Conservation (phyloP, 2,797 vertebrate species). For the Aphelocoma californica region DNA sequence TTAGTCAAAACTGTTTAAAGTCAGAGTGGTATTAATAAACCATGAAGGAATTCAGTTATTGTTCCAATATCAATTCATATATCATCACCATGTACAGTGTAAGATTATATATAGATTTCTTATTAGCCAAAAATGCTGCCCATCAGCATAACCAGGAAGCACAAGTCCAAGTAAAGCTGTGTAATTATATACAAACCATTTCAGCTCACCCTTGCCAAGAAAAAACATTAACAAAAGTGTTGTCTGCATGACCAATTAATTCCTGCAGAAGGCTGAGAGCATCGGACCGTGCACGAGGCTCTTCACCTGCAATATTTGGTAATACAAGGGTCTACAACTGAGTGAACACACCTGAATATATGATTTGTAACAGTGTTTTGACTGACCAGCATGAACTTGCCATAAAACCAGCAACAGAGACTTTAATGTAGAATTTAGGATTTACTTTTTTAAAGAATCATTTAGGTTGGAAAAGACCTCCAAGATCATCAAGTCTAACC, state of each 20-base stretch:
- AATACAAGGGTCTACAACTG: background rate
- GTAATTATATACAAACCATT: background rate
- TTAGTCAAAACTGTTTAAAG: constrained; percentile 34
- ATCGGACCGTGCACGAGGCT: fast-evolving
- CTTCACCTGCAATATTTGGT: background rate
- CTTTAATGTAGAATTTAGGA: background rate
- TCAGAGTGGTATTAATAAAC: constrained; percentile 6
- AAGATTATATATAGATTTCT: background rate
- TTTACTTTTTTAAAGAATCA: no score
- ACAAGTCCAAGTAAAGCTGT: background rate
- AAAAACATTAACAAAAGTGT: background rate
- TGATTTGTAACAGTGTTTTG: background rate
- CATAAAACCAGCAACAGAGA: background rate
- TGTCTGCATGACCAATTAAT: background rate
- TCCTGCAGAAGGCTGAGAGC: background rate
- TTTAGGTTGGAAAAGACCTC: background rate
- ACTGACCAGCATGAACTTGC: background rate
- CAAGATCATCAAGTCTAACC: fast-evolving
- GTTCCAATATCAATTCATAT: constrained; percentile 33
- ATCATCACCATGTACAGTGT: background rate
- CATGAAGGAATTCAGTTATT: constrained; percentile 21
- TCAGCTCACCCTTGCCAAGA: background rate
- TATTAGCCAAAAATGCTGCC: constrained; percentile 8
- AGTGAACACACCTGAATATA: background rate
- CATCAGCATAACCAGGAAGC: background rate